Conservation (phyloP, 2,113 vertebrate species). For the Terrapene triunguis region DNA sequence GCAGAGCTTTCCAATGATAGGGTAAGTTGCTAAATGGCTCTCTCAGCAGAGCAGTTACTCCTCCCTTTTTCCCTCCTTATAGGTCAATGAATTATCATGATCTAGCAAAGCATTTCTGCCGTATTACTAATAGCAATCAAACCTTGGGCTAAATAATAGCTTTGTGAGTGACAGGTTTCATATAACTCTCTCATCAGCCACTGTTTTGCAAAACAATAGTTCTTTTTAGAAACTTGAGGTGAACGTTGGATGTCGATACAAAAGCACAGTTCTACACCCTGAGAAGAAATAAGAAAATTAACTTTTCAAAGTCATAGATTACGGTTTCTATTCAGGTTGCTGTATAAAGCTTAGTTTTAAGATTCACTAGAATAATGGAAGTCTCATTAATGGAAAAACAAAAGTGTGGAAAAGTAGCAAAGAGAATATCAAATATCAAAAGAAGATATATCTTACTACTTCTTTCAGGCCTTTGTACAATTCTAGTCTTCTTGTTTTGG, state of each 20-base stretch:
- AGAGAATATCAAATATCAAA: conserved; percentile 1
- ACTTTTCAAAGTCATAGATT: not conserved
- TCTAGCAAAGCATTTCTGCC: not conserved
- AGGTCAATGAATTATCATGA: not conserved
- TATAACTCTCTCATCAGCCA: not conserved
- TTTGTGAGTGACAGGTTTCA: not conserved
- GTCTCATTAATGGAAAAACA: not conserved
- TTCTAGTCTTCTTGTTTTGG: conserved; percentile 88
- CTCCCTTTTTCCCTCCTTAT: not conserved
- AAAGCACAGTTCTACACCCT: not conserved
- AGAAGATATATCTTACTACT: conserved; percentile 85
- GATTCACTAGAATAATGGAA: not conserved
- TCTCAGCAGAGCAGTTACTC: not conserved
- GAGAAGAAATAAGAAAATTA: not conserved
- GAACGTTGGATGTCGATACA: not conserved
- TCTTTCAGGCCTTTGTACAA: conserved; percentile 88
- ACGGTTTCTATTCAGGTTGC: not conserved
- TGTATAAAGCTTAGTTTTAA: not conserved
- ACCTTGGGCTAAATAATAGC: not conserved
- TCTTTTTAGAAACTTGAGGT: not conserved
- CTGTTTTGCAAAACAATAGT: not conserved
- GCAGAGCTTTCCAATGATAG: not conserved
- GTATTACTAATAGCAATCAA: not conserved
- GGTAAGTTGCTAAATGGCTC: not conserved
- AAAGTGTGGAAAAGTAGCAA: not conserved